A percentile compares a stretch with the other conserved stretches of the same genome.
Conservation (phyloP, 2,797 vertebrate species). For the Pseudochirops corinnae region DNA sequence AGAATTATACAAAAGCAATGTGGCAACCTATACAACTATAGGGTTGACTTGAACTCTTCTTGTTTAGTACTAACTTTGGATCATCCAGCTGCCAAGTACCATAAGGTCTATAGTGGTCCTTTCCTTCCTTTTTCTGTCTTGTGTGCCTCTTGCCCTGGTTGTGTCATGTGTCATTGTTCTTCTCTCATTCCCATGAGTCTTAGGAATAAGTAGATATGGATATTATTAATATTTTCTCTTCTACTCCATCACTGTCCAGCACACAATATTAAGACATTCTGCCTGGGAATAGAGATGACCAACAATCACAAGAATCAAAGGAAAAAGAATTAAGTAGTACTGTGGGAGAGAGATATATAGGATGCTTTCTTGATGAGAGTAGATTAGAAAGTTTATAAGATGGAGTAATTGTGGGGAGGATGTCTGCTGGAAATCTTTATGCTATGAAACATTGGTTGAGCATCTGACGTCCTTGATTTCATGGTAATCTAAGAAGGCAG, state of each 20-base stretch:
- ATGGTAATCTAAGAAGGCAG: background rate
- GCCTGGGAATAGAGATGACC: background rate
- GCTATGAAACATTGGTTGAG: background rate
- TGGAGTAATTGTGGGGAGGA: background rate
- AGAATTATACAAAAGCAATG: background rate
- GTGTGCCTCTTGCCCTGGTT: background rate
- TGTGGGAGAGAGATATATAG: background rate
- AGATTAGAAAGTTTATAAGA: background rate
- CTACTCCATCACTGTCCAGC: background rate
- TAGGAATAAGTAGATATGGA: background rate
- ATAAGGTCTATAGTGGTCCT: background rate
- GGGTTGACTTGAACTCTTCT: background rate
- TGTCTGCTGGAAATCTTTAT: background rate
- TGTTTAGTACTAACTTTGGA: background rate
- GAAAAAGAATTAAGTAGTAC: background rate
- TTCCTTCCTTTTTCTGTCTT: background rate
- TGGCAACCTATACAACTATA: background rate
- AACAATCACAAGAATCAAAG: background rate
- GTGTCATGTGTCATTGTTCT: background rate
- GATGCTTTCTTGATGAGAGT: background rate
- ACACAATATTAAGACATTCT: background rate
- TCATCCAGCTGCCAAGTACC: background rate
- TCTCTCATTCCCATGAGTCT: background rate
- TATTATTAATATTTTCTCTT: background rate
- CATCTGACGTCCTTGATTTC: background rate